phyloP scores from a whole-genome alignment of 2,888 invertebrate species.

The Pheosia tremula region DNA sequence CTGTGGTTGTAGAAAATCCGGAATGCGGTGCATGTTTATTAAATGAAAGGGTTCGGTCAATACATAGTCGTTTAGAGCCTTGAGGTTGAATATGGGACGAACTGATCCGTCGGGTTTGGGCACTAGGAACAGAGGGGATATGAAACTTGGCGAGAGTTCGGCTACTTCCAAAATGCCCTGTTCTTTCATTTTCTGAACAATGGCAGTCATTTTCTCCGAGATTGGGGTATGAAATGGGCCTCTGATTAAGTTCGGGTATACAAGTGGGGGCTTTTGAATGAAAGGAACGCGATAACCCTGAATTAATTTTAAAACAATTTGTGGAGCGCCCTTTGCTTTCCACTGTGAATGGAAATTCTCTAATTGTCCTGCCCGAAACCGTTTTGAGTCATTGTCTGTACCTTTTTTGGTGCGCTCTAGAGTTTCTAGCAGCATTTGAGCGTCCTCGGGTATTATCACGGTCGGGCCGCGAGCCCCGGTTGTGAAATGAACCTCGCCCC shows the following conservation, averaged over 20 bases:
- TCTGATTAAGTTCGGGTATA: slow-evolving; percentile 6
- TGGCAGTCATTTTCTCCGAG: slow-evolving; percentile 2
- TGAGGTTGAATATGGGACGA: slow-evolving; percentile 37
- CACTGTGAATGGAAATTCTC: slow-evolving; percentile 12
- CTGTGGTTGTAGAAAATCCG: slow-evolving; percentile 33
- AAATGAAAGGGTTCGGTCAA: slow-evolving; percentile 25
- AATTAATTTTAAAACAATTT: slow-evolving; percentile 20
- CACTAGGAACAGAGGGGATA: slow-evolving; percentile 36
- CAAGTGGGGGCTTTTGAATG: slow-evolving; percentile 4
- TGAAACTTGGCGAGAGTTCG: slow-evolving; percentile 26
- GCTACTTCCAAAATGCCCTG: slow-evolving; percentile 11
- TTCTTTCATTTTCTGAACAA: slow-evolving; percentile 3
- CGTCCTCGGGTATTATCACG: slow-evolving; percentile 5
- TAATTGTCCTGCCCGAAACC: slow-evolving; percentile 14
- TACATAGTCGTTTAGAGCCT: slow-evolving; percentile 32
- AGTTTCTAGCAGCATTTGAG: background rate
- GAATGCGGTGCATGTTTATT: slow-evolving; percentile 29
- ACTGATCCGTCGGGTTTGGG: slow-evolving; percentile 31
- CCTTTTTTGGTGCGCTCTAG: background rate
- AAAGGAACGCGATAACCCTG: slow-evolving; percentile 22
- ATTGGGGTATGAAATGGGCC: slow-evolving; percentile 2
- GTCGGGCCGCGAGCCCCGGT: slow-evolving; percentile 11
- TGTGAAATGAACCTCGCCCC: slow-evolving; percentile 7
- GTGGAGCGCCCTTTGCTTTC: slow-evolving; percentile 18
- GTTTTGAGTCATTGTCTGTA: slow-evolving; percentile 9